Conservation (phyloP, 2,888 invertebrate species). For the Leptinotarsa tumamoca region DNA sequence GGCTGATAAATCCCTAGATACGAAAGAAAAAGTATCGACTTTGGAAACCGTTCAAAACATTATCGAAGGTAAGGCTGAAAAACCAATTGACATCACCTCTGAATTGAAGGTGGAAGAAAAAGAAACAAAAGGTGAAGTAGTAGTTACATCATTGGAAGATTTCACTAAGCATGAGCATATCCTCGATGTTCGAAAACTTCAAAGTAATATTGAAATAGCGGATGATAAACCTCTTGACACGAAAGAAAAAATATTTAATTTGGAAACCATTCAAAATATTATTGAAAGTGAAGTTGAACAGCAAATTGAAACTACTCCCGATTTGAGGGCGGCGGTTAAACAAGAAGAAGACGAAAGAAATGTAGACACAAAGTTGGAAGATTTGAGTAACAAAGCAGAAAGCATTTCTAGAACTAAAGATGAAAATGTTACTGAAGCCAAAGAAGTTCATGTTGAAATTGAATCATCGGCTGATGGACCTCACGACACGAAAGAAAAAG, state of each 20-base stretch:
- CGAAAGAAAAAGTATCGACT: too few relatives aligned
- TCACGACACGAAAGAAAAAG: too few relatives aligned
- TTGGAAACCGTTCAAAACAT: too few relatives aligned
- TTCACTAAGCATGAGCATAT: background rate
- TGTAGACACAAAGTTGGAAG: background rate
- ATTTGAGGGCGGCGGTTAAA: background rate
- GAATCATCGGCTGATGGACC: background rate
- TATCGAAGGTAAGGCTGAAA: too few relatives aligned
- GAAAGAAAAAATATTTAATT: too few relatives aligned
- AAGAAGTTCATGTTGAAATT: background rate
- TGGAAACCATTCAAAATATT: too few relatives aligned
- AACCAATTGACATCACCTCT: too few relatives aligned
- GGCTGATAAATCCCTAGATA: too few relatives aligned
- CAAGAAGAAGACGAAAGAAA: background rate
- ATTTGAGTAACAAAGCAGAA: background rate
- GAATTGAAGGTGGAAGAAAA: too few relatives aligned
- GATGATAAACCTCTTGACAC: background rate
- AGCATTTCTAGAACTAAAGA: background rate
- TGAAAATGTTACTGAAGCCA: conserved; percentile 16
- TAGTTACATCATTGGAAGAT: background rate
- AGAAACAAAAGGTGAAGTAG: too few relatives aligned
- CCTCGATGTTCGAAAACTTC: too few relatives aligned
- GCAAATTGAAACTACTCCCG: background rate
- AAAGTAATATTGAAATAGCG: background rate
- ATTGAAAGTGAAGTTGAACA: background rate